A percentile compares a stretch with the other conserved stretches of the same genome.
phyloP scores from a whole-genome alignment of 2,888 invertebrate genomes.

The Oligia fasciuncula region DNA sequence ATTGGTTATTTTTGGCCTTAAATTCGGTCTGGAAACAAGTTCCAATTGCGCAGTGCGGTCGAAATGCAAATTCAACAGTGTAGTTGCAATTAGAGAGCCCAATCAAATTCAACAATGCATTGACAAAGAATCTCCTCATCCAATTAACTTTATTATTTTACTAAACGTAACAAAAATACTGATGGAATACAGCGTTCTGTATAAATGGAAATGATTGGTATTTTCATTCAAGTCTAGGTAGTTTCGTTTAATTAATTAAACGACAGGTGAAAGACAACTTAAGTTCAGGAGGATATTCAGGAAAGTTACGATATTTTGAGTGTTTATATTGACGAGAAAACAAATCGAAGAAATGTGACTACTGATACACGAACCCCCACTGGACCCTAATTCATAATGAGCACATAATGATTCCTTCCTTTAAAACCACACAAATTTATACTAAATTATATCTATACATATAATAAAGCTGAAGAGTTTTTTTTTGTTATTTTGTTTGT shows the following conservation, averaged over 20 bases:
- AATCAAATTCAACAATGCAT: slow-evolving; percentile 65
- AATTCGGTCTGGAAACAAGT: slow-evolving; percentile 26
- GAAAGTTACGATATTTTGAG: neutral
- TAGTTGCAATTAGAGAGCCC: slow-evolving; percentile 62
- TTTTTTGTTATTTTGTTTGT: too few species aligned
- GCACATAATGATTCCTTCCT: too few species aligned
- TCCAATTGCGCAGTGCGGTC: slow-evolving; percentile 65
- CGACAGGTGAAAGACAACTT: neutral
- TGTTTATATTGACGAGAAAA: neutral
- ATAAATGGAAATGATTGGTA: neutral
- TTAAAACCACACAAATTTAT: too few species aligned
- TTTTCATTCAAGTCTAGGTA: neutral
- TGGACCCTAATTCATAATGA: neutral
- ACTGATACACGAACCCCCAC: neutral
- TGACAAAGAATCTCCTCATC: slow-evolving; percentile 48
- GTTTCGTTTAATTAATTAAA: too few species aligned
- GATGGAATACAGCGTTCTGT: neutral
- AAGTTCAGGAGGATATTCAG: neutral
- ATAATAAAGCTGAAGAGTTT: too few species aligned
- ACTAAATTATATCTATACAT: too few species aligned
- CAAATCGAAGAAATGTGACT: neutral
- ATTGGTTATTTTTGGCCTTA: slow-evolving; percentile 16
- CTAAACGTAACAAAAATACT: slow-evolving; percentile 4
- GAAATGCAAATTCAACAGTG: slow-evolving; percentile 62
- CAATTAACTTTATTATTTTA: slow-evolving; percentile 57